These are phyloP conservation scores for Epizoanthus illoricatus DNA, from an alignment of 92 coral and sea anemone species.

Conservation along the genomic window DNA sequence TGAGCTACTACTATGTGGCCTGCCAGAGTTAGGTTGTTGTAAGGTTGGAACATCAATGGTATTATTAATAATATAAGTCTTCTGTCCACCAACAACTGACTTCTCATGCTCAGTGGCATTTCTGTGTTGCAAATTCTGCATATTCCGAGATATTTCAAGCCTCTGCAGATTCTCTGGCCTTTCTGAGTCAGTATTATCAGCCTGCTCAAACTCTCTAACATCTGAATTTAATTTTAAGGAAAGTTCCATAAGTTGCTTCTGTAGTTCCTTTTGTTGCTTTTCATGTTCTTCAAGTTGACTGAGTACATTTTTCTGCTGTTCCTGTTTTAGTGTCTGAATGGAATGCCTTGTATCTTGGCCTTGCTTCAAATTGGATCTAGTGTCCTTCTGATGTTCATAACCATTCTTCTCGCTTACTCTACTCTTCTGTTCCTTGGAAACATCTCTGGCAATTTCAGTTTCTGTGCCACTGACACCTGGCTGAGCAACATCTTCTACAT, in stretches of 20 bases:
- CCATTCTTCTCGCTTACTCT: not conserved
- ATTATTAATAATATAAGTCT: conserved; percentile 28
- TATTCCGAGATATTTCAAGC: conserved; percentile 27
- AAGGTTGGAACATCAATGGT: not conserved
- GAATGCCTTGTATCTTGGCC: conserved; percentile 48
- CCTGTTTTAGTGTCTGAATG: conserved; percentile 52
- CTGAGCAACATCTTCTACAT: not conserved
- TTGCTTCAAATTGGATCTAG: conserved; percentile 17
- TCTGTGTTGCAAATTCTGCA: conserved; percentile 4
- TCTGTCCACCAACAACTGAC: conserved; percentile 6
- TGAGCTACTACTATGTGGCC: not conserved
- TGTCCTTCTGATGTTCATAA: conserved; percentile 15
- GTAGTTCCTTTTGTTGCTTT: conserved; percentile 70
- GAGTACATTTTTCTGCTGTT: conserved; percentile 76
- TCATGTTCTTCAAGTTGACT: conserved; percentile 83
- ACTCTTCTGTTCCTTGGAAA: not conserved
- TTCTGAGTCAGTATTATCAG: not conserved
- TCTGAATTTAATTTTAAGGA: conserved; percentile 37
- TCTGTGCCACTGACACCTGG: not conserved
- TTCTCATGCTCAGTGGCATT: not conserved
- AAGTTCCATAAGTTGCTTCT: conserved; percentile 71
- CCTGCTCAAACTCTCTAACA: conserved; percentile 19
- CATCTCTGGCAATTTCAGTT: not conserved
- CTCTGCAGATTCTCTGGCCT: not conserved
- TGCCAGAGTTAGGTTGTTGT: not conserved